Conservation (phyloP, 1,140 invertebrate species). For the Ostrea denselamellosa region DNA sequence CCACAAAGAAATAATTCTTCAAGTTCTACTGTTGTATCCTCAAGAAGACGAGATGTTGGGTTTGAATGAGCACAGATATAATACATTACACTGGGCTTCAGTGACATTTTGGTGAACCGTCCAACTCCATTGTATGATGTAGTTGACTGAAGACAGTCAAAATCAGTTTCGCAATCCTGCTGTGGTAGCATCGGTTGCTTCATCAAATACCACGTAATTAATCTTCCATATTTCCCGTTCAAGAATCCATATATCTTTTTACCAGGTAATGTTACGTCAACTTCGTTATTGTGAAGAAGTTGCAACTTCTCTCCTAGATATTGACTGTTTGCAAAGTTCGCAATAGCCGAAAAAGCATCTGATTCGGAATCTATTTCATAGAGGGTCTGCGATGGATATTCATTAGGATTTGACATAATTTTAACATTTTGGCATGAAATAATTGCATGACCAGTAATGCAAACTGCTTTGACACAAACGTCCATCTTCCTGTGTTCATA, state of each 20-base stretch:
- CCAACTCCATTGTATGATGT: conserved; percentile 43
- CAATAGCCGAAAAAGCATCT: background rate
- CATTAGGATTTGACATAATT: background rate
- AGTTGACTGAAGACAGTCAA: conserved; percentile 7
- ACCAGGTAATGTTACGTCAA: background rate
- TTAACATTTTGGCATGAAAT: background rate
- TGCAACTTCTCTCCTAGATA: background rate
- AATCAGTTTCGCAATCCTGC: conserved; percentile 31
- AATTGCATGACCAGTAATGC: background rate
- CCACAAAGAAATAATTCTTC: conserved; percentile 52
- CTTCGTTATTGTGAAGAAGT: background rate
- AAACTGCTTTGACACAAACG: background rate
- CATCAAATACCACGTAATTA: conserved; percentile 51
- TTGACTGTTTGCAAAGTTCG: background rate
- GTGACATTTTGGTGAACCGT: background rate
- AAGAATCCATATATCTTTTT: background rate
- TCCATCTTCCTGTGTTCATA: too few relatives aligned
- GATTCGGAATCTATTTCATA: background rate
- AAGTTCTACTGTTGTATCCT: conserved; percentile 39
- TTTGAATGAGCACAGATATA: conserved; percentile 53
- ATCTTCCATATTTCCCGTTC: background rate
- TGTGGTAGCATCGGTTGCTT: conserved; percentile 6
- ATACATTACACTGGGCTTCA: conserved; percentile 22
- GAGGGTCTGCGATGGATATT: background rate
- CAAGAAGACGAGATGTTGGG: background rate